Evolutionary conservation across 2,113 vertebrate genomes (phyloP).

Genomic region (Poecilia latipinna): DNA sequence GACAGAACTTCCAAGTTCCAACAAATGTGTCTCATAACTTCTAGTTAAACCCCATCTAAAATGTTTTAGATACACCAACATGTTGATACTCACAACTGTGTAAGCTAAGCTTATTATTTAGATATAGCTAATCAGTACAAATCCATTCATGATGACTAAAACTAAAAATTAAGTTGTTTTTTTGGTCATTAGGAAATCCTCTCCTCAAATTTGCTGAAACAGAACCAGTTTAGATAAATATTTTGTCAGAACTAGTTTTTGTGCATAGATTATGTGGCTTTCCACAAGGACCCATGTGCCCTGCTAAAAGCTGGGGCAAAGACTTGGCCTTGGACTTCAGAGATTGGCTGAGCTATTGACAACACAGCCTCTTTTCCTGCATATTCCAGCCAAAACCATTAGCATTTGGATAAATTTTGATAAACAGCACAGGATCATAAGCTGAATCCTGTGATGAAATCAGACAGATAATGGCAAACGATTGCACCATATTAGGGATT

Average conservation of each 20-base stretch:
- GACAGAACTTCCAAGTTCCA: no score
- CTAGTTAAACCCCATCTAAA: no score
- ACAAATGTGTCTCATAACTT: no score
- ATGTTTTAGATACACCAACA: no score
- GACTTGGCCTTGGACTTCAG: slow-evolving; percentile 45
- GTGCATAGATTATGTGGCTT: slow-evolving; percentile 13
- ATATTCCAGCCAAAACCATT: slow-evolving; percentile 44
- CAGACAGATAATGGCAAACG: slow-evolving; percentile 66
- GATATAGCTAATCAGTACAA: background rate
- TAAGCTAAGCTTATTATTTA: no score
- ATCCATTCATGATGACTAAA: background rate
- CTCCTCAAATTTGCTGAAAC: slow-evolving; percentile 9
- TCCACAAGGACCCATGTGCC: slow-evolving; percentile 13
- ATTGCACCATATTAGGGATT: slow-evolving; percentile 43
- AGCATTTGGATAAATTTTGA: slow-evolving; percentile 55
- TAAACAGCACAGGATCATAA: slow-evolving; percentile 33
- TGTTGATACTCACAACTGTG: no score
- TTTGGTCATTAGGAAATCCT: background rate
- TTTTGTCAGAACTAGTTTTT: slow-evolving; percentile 28
- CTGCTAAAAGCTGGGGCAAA: slow-evolving; percentile 42
- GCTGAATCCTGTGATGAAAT: slow-evolving; percentile 50
- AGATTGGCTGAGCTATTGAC: slow-evolving; percentile 47
- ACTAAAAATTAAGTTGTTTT: background rate
- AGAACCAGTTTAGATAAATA: slow-evolving; percentile 34
- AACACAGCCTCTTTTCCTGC: slow-evolving; percentile 17